Base-by-base conservation (phyloP, 2,888 invertebrate genomes). In the Apantesis nais region DNA sequence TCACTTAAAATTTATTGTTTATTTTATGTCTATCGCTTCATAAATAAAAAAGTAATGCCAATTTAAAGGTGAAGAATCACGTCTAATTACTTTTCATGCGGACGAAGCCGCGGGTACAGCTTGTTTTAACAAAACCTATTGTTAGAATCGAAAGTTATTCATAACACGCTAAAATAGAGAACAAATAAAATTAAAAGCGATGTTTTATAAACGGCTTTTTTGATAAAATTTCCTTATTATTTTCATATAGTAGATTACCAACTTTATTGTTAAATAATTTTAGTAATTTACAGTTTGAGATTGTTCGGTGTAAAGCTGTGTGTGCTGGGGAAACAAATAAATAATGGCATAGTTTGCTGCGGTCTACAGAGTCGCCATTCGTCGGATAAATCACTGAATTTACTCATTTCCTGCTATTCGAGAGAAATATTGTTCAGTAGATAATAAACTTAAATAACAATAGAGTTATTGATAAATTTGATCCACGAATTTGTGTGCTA, bases 381-480 rank as follows among this genome's bases (percentile, higher is more conserved):
- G 82, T 84, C 85, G 86, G 86, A 88, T 89, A 88, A 87, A 90
- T 89, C 89, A 87, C 76, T 67, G 83, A 79, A 87, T 86, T 87
- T 86, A 85, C 85, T 87, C 86, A 72, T 81, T 83, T 77, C 81
- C 78, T 78, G 79, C 77, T 76, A 82, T 80, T 70, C 71, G 69
- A 71, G 74, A 68, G 71, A 71, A 61, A 68, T 71, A 71, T 71
- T 71, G 71, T 67, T 68, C 29, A 25, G 62, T 52, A 55, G 61
- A 68, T 68, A 68, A 65, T 68, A 52, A 55, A 64, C 63, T 65
- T 52, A 58, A 71, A 67, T 71, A 63, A 64, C 44, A 44, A 67
- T 37, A 29, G 11, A 25, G 1, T n/a, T 34, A 22, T 55, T 70
- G 39, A 62, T 66, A 41, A 37, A 61, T 60, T 60, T 58, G 37